A percentile compares a stretch with the other conserved stretches of the same genome.
These are phyloP conservation scores for Anhinga rufa DNA, from an alignment of 2,113 vertebrate species.

Conservation along the genomic window DNA sequence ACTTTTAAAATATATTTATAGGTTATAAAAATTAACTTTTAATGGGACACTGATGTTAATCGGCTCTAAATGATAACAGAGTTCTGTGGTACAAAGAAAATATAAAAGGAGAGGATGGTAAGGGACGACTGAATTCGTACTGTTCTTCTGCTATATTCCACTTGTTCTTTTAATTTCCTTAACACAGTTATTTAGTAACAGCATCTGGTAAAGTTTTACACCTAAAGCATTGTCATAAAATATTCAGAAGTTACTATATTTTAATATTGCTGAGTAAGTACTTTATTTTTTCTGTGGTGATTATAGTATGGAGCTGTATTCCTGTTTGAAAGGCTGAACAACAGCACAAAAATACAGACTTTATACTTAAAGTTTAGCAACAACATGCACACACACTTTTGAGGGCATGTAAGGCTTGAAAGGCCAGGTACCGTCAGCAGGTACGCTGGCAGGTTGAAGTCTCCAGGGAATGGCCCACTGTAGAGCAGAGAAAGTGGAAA, in stretches of 20 bases:
- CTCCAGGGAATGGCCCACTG: not conserved
- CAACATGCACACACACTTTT: not conserved
- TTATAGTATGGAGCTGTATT: constrained; percentile 22
- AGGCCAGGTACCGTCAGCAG: not conserved
- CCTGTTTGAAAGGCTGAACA: constrained; percentile 25
- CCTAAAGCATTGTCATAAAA: constrained; percentile 71
- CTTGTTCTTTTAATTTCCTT: constrained; percentile 34
- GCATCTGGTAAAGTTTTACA: constrained; percentile 66
- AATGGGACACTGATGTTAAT: not conserved
- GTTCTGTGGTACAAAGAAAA: not conserved
- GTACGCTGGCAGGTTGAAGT: not conserved
- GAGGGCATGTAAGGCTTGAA: not conserved
- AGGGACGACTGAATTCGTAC: not conserved
- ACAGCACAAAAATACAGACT: not conserved
- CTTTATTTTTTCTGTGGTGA: constrained; percentile 45
- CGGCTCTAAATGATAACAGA: not conserved
- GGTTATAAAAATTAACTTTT: not conserved
- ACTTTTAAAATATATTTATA: not conserved
- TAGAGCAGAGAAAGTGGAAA: not conserved
- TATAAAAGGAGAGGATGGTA: not conserved
- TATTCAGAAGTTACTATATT: constrained; percentile 71
- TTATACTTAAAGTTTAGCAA: not conserved
- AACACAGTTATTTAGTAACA: not conserved
- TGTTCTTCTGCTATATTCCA: not conserved
- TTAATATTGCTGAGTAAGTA: constrained; percentile 70